Conservation (phyloP, 2,113 vertebrate species). For the Prolemur simus region DNA sequence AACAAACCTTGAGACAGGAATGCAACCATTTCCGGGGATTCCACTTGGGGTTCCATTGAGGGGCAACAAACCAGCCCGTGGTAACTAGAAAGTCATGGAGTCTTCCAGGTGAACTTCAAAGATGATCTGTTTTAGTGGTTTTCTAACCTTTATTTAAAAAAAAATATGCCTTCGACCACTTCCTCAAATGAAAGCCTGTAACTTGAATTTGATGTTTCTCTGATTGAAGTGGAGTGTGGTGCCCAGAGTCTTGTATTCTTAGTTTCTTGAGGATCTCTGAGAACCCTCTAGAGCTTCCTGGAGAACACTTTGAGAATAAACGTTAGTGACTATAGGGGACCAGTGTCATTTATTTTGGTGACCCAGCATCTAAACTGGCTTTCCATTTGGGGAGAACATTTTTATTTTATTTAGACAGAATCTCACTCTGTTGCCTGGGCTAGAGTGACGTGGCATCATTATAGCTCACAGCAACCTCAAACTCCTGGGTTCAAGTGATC, state of each 20-base stretch:
- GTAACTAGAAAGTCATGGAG: neutral
- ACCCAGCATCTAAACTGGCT: neutral
- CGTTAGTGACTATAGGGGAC: neutral
- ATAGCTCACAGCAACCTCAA: too few relatives aligned
- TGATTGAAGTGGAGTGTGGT: neutral
- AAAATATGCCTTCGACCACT: neutral
- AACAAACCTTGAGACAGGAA: neutral
- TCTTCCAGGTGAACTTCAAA: neutral
- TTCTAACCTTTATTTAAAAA: neutral
- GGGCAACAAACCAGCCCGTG: neutral
- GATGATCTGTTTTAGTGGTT: neutral
- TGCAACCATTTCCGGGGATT: neutral
- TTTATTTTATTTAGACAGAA: too few relatives aligned
- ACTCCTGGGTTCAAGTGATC: too few relatives aligned
- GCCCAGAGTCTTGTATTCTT: neutral
- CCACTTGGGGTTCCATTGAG: neutral
- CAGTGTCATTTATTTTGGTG: neutral
- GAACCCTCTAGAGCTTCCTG: neutral
- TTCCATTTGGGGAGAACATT: neutral
- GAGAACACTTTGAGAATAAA: neutral
- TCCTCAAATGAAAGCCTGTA: neutral
- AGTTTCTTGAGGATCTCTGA: neutral
- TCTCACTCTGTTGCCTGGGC: too few relatives aligned
- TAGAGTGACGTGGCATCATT: too few relatives aligned
- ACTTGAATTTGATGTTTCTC: neutral